Evolutionary conservation across 2,113 vertebrate genomes (phyloP).

Genomic region (Dicerorhinus sumatrensis): DNA sequence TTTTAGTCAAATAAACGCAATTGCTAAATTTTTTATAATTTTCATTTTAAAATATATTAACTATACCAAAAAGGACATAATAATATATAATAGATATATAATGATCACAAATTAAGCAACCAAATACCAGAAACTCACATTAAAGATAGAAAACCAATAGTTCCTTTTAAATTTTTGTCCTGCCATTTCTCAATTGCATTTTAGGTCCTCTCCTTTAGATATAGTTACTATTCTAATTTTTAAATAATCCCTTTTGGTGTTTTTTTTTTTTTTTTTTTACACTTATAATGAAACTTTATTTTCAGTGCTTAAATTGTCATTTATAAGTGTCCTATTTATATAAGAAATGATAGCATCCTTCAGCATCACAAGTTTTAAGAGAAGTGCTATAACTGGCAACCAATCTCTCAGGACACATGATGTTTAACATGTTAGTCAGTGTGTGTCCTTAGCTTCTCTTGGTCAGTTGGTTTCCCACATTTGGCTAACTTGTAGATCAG

Average conservation of each 20-base stretch:
- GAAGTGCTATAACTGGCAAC: not conserved
- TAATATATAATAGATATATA: not conserved
- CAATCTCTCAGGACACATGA: not conserved
- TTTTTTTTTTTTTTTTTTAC: no score
- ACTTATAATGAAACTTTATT: slow-evolving; percentile 23
- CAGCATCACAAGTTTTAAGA: not conserved
- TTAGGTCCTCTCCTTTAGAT: not conserved
- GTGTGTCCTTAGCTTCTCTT: not conserved
- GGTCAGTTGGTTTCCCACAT: not conserved
- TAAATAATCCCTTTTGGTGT: not conserved
- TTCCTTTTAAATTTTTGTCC: not conserved
- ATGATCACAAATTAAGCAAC: not conserved
- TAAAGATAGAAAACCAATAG: not conserved
- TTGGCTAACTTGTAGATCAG: not conserved
- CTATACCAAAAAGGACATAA: not conserved
- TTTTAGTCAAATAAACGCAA: not conserved
- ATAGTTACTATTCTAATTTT: not conserved
- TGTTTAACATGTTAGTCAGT: not conserved
- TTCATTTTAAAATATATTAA: not conserved
- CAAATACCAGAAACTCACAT: not conserved
- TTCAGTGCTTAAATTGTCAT: not conserved
- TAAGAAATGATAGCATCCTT: not conserved
- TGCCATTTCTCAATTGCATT: not conserved
- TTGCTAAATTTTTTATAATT: not conserved
- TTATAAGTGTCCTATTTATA: not conserved